Evolutionary conservation across 1,140 invertebrate species (phyloP).

Genomic region (Drosophila subpulchrella): DNA sequence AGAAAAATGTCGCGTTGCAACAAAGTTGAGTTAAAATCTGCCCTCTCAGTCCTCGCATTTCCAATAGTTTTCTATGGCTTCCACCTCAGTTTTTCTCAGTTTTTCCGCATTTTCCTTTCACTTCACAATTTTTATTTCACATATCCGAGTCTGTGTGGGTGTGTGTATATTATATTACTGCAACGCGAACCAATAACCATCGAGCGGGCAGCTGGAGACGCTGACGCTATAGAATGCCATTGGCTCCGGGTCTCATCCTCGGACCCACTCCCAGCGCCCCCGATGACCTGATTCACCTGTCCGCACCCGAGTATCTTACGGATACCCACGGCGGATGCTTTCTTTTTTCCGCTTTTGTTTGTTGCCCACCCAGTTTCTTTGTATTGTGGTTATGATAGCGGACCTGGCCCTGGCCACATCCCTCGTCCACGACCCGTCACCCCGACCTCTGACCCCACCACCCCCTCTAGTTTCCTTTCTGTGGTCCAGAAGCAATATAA

Average conservation of each 20-base stretch:
- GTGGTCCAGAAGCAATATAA: conserved; percentile 67
- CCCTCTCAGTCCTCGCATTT: conserved; percentile 21
- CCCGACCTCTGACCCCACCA: background rate
- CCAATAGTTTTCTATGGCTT: conserved; percentile 46
- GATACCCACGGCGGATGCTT: conserved; percentile 36
- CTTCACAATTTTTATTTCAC: conserved; percentile 77
- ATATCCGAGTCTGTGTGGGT: conserved; percentile 26
- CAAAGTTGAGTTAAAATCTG: conserved; percentile 64
- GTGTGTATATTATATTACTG: conserved; percentile 77
- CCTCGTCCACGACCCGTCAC: background rate
- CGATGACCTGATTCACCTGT: conserved; percentile 76
- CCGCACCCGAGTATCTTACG: conserved; percentile 47
- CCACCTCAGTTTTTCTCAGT: conserved; percentile 28
- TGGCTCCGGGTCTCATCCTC: conserved; percentile 61
- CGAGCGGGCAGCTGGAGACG: conserved; percentile 72
- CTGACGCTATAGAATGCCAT: conserved; percentile 70
- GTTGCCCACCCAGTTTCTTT: conserved; percentile 44
- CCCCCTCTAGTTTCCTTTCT: background rate
- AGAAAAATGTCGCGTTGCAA: conserved; percentile 63
- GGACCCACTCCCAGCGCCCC: conserved; percentile 14
- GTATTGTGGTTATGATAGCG: conserved; percentile 80
- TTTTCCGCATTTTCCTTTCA: conserved; percentile 54
- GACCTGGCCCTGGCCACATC: conserved; percentile 40
- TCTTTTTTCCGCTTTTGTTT: conserved; percentile 8
- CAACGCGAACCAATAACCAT: conserved; percentile 83